phyloP scores from a whole-genome alignment of 1,140 invertebrate genomes.

The Lethocerus indicus region DNA sequence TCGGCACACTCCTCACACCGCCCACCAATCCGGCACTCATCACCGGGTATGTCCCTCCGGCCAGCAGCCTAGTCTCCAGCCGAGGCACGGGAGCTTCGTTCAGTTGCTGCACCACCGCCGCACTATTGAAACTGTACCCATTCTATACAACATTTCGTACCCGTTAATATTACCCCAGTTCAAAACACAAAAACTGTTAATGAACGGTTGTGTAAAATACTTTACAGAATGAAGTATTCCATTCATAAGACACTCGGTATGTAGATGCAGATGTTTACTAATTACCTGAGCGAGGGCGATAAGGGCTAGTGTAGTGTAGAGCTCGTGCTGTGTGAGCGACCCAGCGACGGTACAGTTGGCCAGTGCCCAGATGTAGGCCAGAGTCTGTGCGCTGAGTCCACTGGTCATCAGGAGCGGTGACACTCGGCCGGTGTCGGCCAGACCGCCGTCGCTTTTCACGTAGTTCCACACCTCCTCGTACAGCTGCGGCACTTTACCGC shows the following conservation, averaged over 20 bases:
- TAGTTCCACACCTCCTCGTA: slow-evolving; percentile 31
- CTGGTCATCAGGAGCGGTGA: slow-evolving; percentile 41
- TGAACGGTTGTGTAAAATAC: no score
- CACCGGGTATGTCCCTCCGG: no score
- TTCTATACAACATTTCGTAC: slow-evolving; percentile 22
- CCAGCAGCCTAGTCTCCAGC: no score
- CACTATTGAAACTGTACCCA: slow-evolving; percentile 30
- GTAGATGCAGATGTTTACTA: no score
- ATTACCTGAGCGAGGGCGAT: slow-evolving; percentile 40
- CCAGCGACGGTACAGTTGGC: slow-evolving; percentile 40
- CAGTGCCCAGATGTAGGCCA: slow-evolving; percentile 44
- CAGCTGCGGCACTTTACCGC: slow-evolving; percentile 27
- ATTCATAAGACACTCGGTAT: no score
- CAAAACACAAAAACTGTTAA: no score
- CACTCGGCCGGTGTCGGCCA: slow-evolving; percentile 38
- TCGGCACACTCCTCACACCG: no score
- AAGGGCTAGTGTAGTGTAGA: slow-evolving; percentile 39
- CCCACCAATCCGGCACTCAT: no score
- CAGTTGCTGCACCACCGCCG: slow-evolving; percentile 31
- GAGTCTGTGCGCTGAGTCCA: slow-evolving; percentile 34
- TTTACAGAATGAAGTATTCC: no score
- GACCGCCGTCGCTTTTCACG: slow-evolving; percentile 24
- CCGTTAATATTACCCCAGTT: not conserved
- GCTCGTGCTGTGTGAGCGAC: slow-evolving; percentile 37
- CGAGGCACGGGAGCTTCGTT: slow-evolving; percentile 33